A percentile compares a stretch with the other conserved stretches of the same genome.
Evolutionary conservation across 1,140 invertebrate species (phyloP).

Genomic region (Xylocopa sonorina): DNA sequence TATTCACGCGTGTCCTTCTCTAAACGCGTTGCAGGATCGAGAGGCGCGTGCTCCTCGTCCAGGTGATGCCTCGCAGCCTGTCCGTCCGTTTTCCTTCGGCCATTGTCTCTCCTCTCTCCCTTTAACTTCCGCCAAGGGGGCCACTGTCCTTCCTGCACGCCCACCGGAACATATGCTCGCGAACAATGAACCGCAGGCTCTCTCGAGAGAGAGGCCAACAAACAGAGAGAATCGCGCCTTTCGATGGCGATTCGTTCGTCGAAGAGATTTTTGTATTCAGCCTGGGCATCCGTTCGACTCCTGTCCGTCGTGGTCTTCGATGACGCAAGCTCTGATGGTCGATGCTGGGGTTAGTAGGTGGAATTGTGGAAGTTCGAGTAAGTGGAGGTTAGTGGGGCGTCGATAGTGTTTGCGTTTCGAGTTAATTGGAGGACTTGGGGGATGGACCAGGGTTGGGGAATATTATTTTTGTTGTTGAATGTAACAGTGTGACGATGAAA

Average conservation of each 20-base stretch:
- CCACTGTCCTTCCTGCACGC: constrained; percentile 21
- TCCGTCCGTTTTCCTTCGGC: constrained; percentile 52
- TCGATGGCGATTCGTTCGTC: constrained; percentile 36
- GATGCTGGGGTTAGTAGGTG: too few species aligned
- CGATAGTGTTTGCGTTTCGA: too few species aligned
- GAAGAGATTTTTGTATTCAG: constrained; percentile 28
- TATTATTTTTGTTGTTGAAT: too few species aligned
- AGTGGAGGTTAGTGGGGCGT: too few species aligned
- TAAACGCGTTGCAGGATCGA: constrained; percentile 1
- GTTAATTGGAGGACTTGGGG: too few species aligned
- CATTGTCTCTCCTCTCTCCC: constrained; percentile 25
- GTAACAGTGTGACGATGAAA: too few species aligned
- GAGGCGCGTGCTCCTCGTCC: constrained; percentile 67
- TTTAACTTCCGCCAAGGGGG: constrained; percentile 19
- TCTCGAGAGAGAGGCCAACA: constrained; percentile 64
- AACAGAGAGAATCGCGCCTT: constrained; percentile 56
- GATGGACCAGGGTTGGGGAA: too few species aligned
- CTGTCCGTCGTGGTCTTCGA: background rate
- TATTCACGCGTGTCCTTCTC: constrained; percentile 58
- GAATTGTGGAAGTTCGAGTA: too few species aligned
- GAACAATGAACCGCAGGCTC: constrained; percentile 59
- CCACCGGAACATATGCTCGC: constrained; percentile 70
- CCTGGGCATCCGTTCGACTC: constrained; percentile 6
- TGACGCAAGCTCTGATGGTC: too few species aligned
- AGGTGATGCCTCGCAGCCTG: constrained; percentile 65